Conservation (phyloP, 2,888 invertebrate genomes). For the Agrotis segetum region DNA sequence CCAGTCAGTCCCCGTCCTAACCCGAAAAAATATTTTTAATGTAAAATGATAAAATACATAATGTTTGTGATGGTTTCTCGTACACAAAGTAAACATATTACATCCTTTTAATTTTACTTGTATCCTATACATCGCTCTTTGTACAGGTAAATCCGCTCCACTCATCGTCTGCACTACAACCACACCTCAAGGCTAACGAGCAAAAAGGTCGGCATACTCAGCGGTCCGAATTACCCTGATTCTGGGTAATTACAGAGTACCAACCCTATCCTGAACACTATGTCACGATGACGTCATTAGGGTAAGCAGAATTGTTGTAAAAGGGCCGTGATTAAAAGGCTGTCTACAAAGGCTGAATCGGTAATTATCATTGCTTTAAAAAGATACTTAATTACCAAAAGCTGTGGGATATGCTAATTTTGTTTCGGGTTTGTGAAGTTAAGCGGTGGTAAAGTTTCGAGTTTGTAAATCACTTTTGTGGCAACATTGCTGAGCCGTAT, state of each 20-base stretch:
- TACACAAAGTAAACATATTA: too few species aligned
- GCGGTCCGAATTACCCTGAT: constrained; percentile 86
- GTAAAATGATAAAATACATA: too few species aligned
- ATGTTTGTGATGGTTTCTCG: too few species aligned
- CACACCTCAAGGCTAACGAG: constrained; percentile 78
- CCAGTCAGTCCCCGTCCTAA: too few species aligned
- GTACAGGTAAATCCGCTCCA: background rate
- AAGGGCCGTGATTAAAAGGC: constrained; percentile 71
- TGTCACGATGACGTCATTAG: constrained; percentile 89
- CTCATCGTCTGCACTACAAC: constrained; percentile 54
- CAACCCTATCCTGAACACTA: constrained; percentile 83
- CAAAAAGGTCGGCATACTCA: constrained; percentile 85
- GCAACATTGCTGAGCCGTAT: constrained; percentile 22
- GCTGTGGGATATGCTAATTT: constrained; percentile 56
- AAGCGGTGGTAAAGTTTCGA: constrained; percentile 35
- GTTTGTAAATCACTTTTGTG: constrained; percentile 39
- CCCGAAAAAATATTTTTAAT: too few species aligned
- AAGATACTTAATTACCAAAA: constrained; percentile 63
- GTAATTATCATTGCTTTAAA: constrained; percentile 68
- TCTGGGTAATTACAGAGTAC: constrained; percentile 86
- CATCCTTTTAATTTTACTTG: too few species aligned
- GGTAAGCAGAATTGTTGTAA: constrained; percentile 84
- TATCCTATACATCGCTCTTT: background rate
- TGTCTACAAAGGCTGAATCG: constrained; percentile 66
- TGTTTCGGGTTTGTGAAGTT: constrained; percentile 43